phyloP scores from a whole-genome alignment of 2,797 vertebrate species.

The Ceryle rudis region DNA sequence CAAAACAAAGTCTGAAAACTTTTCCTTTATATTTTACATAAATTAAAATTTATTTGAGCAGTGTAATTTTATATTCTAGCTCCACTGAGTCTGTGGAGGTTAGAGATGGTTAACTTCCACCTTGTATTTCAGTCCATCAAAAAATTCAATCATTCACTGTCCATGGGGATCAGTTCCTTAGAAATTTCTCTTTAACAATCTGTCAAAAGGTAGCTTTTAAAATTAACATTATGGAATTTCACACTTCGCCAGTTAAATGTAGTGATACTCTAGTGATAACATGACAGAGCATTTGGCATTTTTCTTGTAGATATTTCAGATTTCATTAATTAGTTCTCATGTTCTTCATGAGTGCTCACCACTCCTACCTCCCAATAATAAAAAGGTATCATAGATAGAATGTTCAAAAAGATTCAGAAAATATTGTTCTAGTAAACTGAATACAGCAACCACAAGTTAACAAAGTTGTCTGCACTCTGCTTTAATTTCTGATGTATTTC shows the following conservation, averaged over 20 bases:
- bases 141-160: background rate
- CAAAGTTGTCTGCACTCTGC: background rate
- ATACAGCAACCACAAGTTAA: background rate
- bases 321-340: background rate
- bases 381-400: background rate
- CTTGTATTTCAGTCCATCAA: background rate
- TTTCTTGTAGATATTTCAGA: background rate
- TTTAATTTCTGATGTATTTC: background rate
- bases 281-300: background rate
- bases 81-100: background rate
- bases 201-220: constrained; percentile 7
- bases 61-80: background rate
- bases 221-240: constrained; percentile 9
- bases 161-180: background rate
- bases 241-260: background rate
- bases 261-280: background rate
- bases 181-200: background rate
- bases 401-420: background rate
- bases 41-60: background rate
- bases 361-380: accelerated
- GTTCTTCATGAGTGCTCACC: background rate
- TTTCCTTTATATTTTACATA: background rate
- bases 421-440: background rate
- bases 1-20: background rate
- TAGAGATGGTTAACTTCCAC: background rate